phyloP scores from a whole-genome alignment of 92 coral and sea anemone species.

The Actinernus sp. region DNA sequence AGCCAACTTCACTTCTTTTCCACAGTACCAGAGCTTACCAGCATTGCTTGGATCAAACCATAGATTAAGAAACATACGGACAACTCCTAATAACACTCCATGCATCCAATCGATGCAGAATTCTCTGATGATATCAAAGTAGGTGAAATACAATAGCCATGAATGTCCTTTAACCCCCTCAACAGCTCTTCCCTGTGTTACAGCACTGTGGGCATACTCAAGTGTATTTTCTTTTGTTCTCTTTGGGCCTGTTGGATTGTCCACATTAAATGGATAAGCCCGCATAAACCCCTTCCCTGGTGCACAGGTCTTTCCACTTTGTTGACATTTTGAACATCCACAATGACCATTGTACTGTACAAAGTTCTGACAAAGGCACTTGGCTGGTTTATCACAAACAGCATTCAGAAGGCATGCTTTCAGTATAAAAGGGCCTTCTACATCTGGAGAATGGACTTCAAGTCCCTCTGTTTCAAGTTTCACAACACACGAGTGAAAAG shows the following conservation, averaged over 20 bases:
- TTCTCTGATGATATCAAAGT: slow-evolving; percentile 42
- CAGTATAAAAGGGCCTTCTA: slow-evolving; percentile 36
- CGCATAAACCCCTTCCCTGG: slow-evolving; percentile 21
- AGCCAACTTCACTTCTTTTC: slow-evolving; percentile 3
- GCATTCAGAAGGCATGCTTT: slow-evolving; percentile 35
- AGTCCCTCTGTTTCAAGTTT: slow-evolving; percentile 53
- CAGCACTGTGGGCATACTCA: slow-evolving; percentile 46
- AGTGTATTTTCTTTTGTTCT: slow-evolving; percentile 30
- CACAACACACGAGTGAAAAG: slow-evolving; percentile 16
- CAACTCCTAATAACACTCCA: slow-evolving; percentile 67
- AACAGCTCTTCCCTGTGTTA: slow-evolving; percentile 3
- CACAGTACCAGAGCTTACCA: slow-evolving; percentile 25
- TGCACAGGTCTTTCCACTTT: slow-evolving; percentile 53
- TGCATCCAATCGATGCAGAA: slow-evolving; percentile 76
- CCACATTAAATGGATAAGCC: slow-evolving; percentile 38
- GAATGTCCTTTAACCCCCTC: slow-evolving; percentile 57
- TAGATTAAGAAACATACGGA: slow-evolving; percentile 36
- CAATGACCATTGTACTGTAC: slow-evolving; percentile 73
- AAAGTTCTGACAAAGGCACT: slow-evolving; percentile 58
- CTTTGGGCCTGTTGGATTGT: slow-evolving; percentile 68
- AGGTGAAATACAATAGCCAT: slow-evolving; percentile 44
- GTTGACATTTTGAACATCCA: slow-evolving; percentile 74
- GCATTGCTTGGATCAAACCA: slow-evolving; percentile 49
- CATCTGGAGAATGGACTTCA: slow-evolving; percentile 33
- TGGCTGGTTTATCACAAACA: slow-evolving; percentile 62